Base-by-base conservation (phyloP, 2,797 vertebrate genomes). In the Enteromius fasciolatus region DNA sequence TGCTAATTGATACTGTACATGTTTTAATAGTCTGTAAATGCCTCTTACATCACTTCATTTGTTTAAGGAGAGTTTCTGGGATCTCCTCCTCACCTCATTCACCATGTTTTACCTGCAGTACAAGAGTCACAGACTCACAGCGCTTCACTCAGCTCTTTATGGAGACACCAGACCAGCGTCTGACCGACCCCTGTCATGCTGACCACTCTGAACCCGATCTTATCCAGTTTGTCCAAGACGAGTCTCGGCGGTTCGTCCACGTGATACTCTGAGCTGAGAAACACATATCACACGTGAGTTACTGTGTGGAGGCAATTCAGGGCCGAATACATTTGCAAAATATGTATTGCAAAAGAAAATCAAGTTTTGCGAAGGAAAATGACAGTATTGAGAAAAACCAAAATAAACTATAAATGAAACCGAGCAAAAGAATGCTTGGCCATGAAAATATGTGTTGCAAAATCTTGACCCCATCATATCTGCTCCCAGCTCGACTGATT, bases 101-200 rank as follows among this genome's bases (percentile, higher is more conserved):
- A 64, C 36, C 75, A 36, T 72, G 46, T 74, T 74, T 41, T 28
- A 20, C 31, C 70, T 41, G 54, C 14, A n/a, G 3, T 9, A 80
- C 18, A 48, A 46, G 17, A 31, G 23, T 70, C 52, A 80, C 78
- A 61, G 17, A 31, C 31, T 70, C 52, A 80, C 78, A 61, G 18
- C 12, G 12, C 6, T 10, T 92, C 86, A 92, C 79, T 84, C 0
- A 6, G 74, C 64, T 97, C 95, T 91, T 95, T 98, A 90, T 98
- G 96, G 61, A 99, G 96, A 90, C 98, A 99, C 98, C 98, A 99
- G 87, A 99, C 98, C 90, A 99, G 87, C 0, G 97, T 99, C 94
- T 99, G 98, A 39, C 98, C 97, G 87, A 99, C 95, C 0, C 97
- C 98, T 0, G 98, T 99, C 98, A 99, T 99, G 84, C 95, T 92